These are phyloP conservation scores for Thyatira batis DNA, from an alignment of 2,888 invertebrate genomes.

Conservation along the genomic window DNA sequence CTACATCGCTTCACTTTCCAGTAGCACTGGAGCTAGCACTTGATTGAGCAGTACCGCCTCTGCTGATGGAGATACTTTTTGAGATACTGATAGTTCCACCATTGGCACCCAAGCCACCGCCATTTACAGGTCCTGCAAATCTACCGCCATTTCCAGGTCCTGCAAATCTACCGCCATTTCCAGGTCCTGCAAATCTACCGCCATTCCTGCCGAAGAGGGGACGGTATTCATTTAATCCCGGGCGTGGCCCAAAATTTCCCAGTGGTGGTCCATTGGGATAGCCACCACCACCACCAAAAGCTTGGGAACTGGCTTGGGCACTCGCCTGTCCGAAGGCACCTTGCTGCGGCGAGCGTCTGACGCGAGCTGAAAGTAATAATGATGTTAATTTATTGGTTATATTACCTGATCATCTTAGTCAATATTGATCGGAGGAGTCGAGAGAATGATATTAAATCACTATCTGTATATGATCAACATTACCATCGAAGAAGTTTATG, in stretches of 20 bases:
- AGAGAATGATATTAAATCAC: too few relatives aligned
- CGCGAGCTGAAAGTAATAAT: not conserved
- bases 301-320: constrained; percentile 1
- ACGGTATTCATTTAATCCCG: not conserved
- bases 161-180: constrained; percentile 7
- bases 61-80: constrained; percentile 47
- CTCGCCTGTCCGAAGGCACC: not conserved
- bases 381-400: not conserved
- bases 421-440: too few relatives aligned
- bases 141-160: constrained; percentile 13
- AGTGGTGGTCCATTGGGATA: too few relatives aligned
- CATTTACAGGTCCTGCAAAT: constrained; percentile 12
- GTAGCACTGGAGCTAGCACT: constrained; percentile 27
- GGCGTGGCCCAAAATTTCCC: too few relatives aligned
- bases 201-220: not conserved
- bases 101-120: constrained; percentile 22
- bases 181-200: constrained; percentile 29
- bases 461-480: too few relatives aligned
- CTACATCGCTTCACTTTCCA: constrained; percentile 22
- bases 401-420: too few relatives aligned
- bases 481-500: too few relatives aligned
- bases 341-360: not conserved
- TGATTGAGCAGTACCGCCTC: constrained; percentile 35
- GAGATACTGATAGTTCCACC: constrained; percentile 42
- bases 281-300: constrained; percentile 2